These are phyloP conservation scores for Argyrosomus regius DNA, from an alignment of 2,797 vertebrate genomes.

Conservation along the genomic window DNA sequence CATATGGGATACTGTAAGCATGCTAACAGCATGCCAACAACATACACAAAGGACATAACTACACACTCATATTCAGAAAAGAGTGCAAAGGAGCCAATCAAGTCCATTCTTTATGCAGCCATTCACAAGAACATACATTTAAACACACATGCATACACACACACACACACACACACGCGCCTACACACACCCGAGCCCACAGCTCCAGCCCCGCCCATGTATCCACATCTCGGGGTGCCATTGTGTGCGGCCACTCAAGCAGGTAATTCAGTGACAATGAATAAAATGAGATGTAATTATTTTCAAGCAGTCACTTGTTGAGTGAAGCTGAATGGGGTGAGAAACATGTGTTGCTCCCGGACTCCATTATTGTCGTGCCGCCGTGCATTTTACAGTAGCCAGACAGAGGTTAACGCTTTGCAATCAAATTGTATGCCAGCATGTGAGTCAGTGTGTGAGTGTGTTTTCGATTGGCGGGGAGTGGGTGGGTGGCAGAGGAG, in stretches of 20 bases:
- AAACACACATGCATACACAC: slow-evolving; percentile 26
- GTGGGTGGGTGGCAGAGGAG: slow-evolving; percentile 41
- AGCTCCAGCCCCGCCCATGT: slow-evolving; percentile 51
- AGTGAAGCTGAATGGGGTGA: slow-evolving; percentile 60
- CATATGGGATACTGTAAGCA: no score
- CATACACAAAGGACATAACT: background rate
- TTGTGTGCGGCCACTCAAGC: slow-evolving; percentile 77
- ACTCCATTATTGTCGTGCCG: slow-evolving; percentile 67
- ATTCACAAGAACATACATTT: slow-evolving; percentile 25
- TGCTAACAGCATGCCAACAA: background rate
- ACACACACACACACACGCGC: slow-evolving; percentile 35
- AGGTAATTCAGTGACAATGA: slow-evolving; percentile 82
- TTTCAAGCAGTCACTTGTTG: slow-evolving; percentile 81
- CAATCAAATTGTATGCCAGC: slow-evolving; percentile 61
- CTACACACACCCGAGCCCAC: slow-evolving; percentile 11
- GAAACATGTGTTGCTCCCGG: slow-evolving; percentile 71
- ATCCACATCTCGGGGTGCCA: slow-evolving; percentile 65
- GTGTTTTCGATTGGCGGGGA: slow-evolving; percentile 21
- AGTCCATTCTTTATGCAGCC: slow-evolving; percentile 1
- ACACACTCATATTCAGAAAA: background rate
- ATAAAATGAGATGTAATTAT: slow-evolving; percentile 82
- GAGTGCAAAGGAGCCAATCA: background rate
- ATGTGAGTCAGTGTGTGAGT: slow-evolving; percentile 30
- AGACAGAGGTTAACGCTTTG: slow-evolving; percentile 67
- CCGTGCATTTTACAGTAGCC: slow-evolving; percentile 68